These are phyloP conservation scores for Neodon shergylaensis DNA, from an alignment of 2,113 vertebrate genomes.

Conservation along the genomic window DNA sequence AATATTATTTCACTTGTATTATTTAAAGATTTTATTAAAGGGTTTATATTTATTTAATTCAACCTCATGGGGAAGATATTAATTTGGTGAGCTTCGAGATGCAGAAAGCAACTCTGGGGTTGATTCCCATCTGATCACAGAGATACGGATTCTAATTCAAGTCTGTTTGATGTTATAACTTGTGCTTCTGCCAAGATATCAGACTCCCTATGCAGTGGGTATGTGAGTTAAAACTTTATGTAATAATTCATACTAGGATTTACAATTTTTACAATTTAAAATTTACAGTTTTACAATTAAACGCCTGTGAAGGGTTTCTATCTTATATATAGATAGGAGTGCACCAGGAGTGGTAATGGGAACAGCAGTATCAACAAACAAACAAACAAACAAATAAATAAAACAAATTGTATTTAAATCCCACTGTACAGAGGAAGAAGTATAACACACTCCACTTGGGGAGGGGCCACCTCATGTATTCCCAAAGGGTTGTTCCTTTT, in stretches of 20 bases:
- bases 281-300: not conserved
- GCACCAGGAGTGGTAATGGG: not conserved
- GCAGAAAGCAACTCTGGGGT: not conserved
- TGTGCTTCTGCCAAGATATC: not conserved
- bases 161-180: not conserved
- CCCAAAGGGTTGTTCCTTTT: not conserved
- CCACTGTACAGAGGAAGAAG: not conserved
- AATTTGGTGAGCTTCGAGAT: slow-evolving; percentile 23
- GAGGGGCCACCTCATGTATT: not conserved
- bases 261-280: too few relatives aligned
- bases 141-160: not conserved
- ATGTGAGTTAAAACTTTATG: slow-evolving; percentile 1
- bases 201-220: not conserved
- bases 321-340: slow-evolving; percentile 30
- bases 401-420: not conserved
- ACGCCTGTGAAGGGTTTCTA: not conserved
- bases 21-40: slow-evolving; percentile 17
- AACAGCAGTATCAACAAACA: not conserved
- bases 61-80: not conserved
- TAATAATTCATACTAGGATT: not conserved
- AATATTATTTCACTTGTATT: not conserved
- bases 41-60: slow-evolving; percentile 25
- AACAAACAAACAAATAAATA: not conserved
- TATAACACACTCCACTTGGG: too few relatives aligned
- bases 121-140: not conserved